Conservation (phyloP, 2,888 invertebrate species). For the Ichneumoninae sp. region DNA sequence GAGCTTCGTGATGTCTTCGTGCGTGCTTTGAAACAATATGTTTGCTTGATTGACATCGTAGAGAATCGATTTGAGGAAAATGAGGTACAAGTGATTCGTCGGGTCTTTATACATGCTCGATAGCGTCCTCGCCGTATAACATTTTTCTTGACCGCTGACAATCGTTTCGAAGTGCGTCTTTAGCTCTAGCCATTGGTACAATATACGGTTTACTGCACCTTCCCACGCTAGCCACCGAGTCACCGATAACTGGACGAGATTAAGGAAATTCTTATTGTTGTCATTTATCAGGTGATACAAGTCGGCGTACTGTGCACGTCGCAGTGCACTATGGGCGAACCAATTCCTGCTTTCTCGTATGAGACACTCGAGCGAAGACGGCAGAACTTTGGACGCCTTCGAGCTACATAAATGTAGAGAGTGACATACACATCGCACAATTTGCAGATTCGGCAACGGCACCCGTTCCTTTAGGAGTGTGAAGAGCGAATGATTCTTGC, state of each 20-base stretch:
- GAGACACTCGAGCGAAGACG: conserved; percentile 70
- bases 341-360: conserved; percentile 73
- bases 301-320: conserved; percentile 58
- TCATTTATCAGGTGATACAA: conserved; percentile 64
- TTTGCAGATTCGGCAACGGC: conserved; percentile 57
- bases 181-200: conserved; percentile 72
- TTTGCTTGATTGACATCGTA: conserved; percentile 59
- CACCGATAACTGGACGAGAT: conserved; percentile 66
- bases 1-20: conserved; percentile 62
- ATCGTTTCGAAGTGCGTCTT: conserved; percentile 67
- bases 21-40: conserved; percentile 65
- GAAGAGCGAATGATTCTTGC: conserved; percentile 64
- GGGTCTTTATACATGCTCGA: conserved; percentile 67
- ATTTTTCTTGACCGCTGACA: conserved; percentile 62
- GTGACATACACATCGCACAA: conserved; percentile 72
- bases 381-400: conserved; percentile 70
- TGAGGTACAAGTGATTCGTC: conserved; percentile 64
- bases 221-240: conserved; percentile 73
- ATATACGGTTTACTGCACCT: conserved; percentile 66
- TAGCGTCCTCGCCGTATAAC: conserved; percentile 67
- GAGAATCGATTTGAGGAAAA: conserved; percentile 65
- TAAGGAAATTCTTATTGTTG: conserved; percentile 54
- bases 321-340: conserved; percentile 69
- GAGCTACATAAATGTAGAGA: conserved; percentile 72
- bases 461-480: conserved; percentile 66